Conservation (phyloP, 2,888 invertebrate genomes). For the Erebia ligea region DNA sequence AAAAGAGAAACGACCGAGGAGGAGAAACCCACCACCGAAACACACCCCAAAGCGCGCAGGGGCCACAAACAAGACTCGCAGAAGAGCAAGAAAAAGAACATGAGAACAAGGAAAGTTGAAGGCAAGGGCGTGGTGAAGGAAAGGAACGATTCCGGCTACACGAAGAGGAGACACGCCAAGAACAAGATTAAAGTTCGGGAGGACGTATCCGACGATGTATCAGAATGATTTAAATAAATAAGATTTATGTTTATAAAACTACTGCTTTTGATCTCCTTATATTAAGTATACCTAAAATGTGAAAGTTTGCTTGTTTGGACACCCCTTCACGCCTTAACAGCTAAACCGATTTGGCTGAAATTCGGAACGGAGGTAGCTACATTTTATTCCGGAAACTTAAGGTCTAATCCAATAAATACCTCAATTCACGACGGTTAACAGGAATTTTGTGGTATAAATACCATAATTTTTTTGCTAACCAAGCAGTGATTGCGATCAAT, state of each 20-base stretch:
- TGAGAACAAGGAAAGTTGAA: conserved; percentile 57
- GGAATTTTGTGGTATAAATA: too few relatives aligned
- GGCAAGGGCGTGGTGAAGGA: conserved; percentile 68
- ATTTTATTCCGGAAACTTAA: too few relatives aligned
- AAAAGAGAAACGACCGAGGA: conserved; percentile 64
- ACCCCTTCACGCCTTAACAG: too few relatives aligned
- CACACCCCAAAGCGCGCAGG: conserved; percentile 46
- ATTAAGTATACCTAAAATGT: too few relatives aligned
- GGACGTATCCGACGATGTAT: conserved; percentile 70
- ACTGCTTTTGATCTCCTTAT: background rate
- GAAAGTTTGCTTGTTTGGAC: too few relatives aligned
- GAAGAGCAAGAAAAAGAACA: conserved; percentile 54
- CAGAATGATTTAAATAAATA: conserved; percentile 53
- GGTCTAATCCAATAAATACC: too few relatives aligned
- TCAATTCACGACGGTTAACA: too few relatives aligned
- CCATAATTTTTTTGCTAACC: too few relatives aligned
- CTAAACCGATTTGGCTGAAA: too few relatives aligned
- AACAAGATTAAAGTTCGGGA: conserved; percentile 70
- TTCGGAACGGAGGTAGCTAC: too few relatives aligned
- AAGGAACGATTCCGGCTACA: conserved; percentile 61
- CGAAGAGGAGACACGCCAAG: conserved; percentile 52
- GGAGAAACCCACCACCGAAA: conserved; percentile 47
- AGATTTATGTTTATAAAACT: background rate
- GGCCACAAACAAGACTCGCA: conserved; percentile 55
- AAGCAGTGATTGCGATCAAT: too few relatives aligned